A percentile compares a stretch with the other conserved stretches of the same genome.
Evolutionary conservation across 2,113 vertebrate genomes (phyloP).

Genomic region (Dipodomys stephensi): DNA sequence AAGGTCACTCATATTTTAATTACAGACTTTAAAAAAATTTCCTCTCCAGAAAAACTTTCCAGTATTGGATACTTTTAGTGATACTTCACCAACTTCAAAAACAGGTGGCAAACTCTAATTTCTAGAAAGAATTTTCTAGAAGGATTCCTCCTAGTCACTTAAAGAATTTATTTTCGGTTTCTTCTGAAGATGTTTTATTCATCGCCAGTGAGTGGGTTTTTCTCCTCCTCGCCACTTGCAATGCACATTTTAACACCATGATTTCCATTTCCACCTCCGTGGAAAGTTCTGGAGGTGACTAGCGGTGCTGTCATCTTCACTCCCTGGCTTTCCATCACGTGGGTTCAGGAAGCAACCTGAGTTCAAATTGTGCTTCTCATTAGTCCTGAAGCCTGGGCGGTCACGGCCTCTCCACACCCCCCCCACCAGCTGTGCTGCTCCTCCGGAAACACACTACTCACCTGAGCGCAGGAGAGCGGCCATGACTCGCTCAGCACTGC

Average conservation of each 20-base stretch:
- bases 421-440: too few relatives aligned
- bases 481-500: too few relatives aligned
- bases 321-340: background rate
- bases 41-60: background rate
- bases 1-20: too few relatives aligned
- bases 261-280: background rate
- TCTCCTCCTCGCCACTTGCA: background rate
- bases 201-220: background rate
- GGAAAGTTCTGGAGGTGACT: accelerated
- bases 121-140: background rate
- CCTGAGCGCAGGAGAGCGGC: too few relatives aligned
- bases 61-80: background rate
- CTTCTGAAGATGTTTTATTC: background rate
- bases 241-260: too few relatives aligned
- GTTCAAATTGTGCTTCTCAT: background rate
- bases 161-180: background rate
- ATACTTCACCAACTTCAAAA: background rate
- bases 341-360: too few relatives aligned
- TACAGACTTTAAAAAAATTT: background rate
- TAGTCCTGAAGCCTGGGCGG: accelerated
- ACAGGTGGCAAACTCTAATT: background rate
- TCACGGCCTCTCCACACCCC: too few relatives aligned
- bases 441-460: too few relatives aligned
- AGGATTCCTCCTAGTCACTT: background rate
- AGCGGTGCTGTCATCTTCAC: too few relatives aligned